These are phyloP conservation scores for Bemisia tabaci DNA, from an alignment of 1,140 invertebrate species.

Conservation along the genomic window DNA sequence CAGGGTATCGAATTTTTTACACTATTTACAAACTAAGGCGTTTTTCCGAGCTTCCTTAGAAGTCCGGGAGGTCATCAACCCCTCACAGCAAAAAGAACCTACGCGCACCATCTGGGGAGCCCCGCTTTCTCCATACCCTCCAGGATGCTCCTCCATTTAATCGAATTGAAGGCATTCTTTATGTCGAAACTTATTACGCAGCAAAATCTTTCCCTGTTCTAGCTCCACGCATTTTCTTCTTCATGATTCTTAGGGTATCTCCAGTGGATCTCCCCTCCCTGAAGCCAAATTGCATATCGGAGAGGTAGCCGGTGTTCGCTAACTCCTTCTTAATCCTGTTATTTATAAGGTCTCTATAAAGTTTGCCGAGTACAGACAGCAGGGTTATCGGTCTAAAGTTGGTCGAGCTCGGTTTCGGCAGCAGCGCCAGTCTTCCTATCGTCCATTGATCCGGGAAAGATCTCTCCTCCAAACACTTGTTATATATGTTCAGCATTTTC, in stretches of 20 bases:
- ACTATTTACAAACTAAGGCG: too few species aligned
- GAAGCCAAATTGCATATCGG: constrained; percentile 5
- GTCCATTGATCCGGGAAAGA: not conserved
- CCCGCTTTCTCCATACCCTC: not conserved
- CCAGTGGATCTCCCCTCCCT: not conserved
- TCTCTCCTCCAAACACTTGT: not conserved
- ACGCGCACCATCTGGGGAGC: not conserved
- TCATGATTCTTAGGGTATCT: not conserved
- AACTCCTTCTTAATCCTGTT: not conserved
- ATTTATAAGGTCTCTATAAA: not conserved
- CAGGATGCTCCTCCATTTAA: not conserved
- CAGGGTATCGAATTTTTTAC: too few species aligned
- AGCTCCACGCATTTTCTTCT: not conserved
- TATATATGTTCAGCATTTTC: not conserved
- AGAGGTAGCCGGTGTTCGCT: not conserved
- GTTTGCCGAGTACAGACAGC: constrained; percentile 3
- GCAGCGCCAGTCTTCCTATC: not conserved
- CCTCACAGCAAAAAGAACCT: too few species aligned
- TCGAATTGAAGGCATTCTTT: constrained; percentile 4
- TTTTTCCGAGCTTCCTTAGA: too few species aligned
- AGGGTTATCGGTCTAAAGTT: not conserved
- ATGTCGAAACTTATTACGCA: not conserved
- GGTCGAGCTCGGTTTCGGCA: not conserved
- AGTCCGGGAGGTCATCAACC: too few species aligned
- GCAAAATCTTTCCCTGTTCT: not conserved